These are phyloP conservation scores for Argyrosomus regius DNA, from an alignment of 2,797 vertebrate genomes.

Conservation along the genomic window DNA sequence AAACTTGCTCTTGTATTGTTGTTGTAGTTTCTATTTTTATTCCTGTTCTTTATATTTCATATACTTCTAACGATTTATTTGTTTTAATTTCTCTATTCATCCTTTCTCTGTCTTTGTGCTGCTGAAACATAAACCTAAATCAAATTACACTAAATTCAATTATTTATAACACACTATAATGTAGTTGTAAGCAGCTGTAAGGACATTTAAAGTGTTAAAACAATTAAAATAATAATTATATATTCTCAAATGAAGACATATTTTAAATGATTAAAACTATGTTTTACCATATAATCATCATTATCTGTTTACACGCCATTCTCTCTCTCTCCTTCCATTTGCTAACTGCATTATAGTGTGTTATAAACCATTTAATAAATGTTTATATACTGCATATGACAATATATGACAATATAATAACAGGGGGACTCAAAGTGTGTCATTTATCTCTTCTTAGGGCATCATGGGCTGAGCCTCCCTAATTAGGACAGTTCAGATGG, in stretches of 20 bases:
- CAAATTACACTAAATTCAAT: too few species aligned
- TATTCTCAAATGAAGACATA: neutral
- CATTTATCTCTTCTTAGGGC: neutral
- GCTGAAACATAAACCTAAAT: neutral
- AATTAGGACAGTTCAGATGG: conserved; percentile 3
- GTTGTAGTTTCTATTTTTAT: neutral
- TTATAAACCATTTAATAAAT: neutral
- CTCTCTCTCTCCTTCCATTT: neutral
- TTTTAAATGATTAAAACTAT: neutral
- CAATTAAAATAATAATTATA: too few species aligned
- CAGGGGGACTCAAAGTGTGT: neutral
- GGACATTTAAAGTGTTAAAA: neutral
- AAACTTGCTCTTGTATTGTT: neutral
- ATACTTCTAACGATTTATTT: neutral
- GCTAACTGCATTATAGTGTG: neutral
- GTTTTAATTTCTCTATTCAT: neutral
- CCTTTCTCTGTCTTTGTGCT: neutral
- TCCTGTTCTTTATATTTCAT: too few species aligned
- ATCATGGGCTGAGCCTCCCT: neutral
- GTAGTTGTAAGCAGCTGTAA: neutral
- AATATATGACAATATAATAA: too few species aligned
- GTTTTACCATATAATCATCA: neutral
- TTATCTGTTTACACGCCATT: neutral
- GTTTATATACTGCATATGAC: neutral
- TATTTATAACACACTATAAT: neutral